phyloP scores from a whole-genome alignment of 2,797 vertebrate genomes.

The Scarus forsteni region DNA sequence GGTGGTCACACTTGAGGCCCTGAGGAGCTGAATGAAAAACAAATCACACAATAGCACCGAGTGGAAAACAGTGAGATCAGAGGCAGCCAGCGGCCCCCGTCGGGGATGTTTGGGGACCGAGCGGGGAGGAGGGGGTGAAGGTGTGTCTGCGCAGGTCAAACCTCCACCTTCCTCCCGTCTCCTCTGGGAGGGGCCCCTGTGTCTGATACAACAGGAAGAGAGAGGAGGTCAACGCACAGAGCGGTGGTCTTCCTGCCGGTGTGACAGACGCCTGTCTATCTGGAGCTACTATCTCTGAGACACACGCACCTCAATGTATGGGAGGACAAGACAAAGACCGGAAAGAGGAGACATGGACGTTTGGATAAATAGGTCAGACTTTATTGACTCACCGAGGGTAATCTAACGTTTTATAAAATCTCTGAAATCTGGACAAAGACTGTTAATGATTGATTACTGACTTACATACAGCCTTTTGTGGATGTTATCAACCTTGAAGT shows the following conservation, averaged over 20 bases:
- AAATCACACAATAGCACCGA: constrained; percentile 73
- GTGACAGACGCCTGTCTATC: constrained; percentile 69
- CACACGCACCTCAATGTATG: constrained; percentile 2
- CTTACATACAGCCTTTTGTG: too few relatives aligned
- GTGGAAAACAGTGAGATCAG: constrained; percentile 65
- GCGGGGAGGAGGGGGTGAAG: constrained; percentile 31
- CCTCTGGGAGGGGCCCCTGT: constrained; percentile 62
- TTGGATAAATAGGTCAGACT: too few relatives aligned
- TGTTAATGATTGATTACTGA: not conserved
- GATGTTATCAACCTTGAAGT: too few relatives aligned
- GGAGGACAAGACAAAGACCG: not conserved
- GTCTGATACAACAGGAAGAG: constrained; percentile 72
- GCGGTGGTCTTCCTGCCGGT: constrained; percentile 74
- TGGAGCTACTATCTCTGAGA: constrained; percentile 12
- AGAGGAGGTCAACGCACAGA: constrained; percentile 77
- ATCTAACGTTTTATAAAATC: too few relatives aligned
- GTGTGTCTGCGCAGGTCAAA: constrained; percentile 68
- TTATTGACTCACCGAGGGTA: too few relatives aligned
- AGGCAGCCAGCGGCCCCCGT: constrained; percentile 32
- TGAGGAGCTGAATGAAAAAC: constrained; percentile 64
- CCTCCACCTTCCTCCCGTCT: constrained; percentile 55
- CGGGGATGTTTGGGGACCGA: constrained; percentile 57
- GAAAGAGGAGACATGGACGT: too few relatives aligned
- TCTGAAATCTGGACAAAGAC: too few relatives aligned
- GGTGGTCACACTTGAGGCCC: constrained; percentile 47